Base-by-base conservation (phyloP, 2,888 invertebrate species). In the Baronia brevicornis region DNA sequence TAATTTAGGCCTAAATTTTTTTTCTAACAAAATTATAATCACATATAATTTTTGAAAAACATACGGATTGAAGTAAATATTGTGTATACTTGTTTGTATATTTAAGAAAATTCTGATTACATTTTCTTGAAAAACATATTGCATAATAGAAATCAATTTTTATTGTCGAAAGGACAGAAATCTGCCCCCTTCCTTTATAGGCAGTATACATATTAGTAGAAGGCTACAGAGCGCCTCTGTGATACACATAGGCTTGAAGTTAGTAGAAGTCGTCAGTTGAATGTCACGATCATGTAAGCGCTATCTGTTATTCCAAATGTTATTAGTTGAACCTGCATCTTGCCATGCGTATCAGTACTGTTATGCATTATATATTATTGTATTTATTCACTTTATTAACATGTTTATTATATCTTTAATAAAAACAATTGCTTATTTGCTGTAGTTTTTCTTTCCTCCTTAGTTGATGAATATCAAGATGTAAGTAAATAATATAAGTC, bases 341-440 rank as follows among this genome's bases (percentile, higher is more conserved):
- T 48, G 44, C 62, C 63, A 58, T 64, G 60, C 70, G 67, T 64
- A 44, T 62, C 52, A 66, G 65, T 61, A 68, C 61, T 57, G 61
- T 69, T 67, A 67, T 56, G 53, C 48, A 72, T 67, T 61, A 69
- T 64, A 58, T 55, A 67, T 68, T 72, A 77, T 72, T 75, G 74
- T 80, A 80, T 75, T 72, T 69, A 80, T 78, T 79, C 80, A 79
- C 77, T 80, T 80, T 79, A 80, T 75, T 70, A 78, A 77, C 71
- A 80, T 82, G 79, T 82, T 84, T 84, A 82, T 80, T 84, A 82
- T 73, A 72, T 77, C 79, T 84, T 78, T 82, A 84, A 80, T 82
- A 84, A 82, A 54, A 84, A 78, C 59, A 69, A 77, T 74, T 79
- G 79, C 80, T 80, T 82, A 79, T 48, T 54, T 50, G 12, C 33